Percentiles rank a stretch among this genome's conserved stretches.
These are phyloP conservation scores for Danaus plexippus DNA, from an alignment of 1,140 invertebrate genomes.

Conservation along the genomic window DNA sequence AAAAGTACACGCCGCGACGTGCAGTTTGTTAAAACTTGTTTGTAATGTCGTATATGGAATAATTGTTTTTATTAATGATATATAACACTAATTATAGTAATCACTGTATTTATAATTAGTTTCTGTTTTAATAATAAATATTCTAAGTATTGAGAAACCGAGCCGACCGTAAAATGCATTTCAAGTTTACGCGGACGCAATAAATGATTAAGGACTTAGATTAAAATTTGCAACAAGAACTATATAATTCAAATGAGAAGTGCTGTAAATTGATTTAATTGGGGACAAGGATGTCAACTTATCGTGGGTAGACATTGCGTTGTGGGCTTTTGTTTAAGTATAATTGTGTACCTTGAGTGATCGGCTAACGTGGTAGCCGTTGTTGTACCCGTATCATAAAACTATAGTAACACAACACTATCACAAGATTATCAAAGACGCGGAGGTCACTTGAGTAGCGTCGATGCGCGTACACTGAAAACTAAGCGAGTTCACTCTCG, in stretches of 20 bases:
- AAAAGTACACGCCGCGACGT: too few species aligned
- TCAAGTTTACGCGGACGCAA: too few species aligned
- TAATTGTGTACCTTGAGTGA: constrained; percentile 22
- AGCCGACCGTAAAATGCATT: too few species aligned
- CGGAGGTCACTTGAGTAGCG: constrained; percentile 55
- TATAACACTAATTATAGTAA: too few species aligned
- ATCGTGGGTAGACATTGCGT: constrained; percentile 13
- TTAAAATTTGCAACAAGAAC: constrained; percentile 15
- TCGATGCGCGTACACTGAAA: constrained; percentile 58
- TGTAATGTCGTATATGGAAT: too few species aligned
- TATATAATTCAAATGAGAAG: constrained; percentile 48
- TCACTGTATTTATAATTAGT: too few species aligned
- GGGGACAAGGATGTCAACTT: constrained; percentile 58
- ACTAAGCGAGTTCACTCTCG: constrained; percentile 49
- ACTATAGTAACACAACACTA: constrained; percentile 51
- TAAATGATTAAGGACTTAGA: background rate
- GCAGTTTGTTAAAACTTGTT: too few species aligned
- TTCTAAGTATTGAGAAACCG: too few species aligned
- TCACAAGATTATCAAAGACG: constrained; percentile 45
- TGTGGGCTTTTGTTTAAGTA: constrained; percentile 10
- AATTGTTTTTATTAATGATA: too few species aligned
- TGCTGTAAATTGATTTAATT: constrained; percentile 56
- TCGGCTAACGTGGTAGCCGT: constrained; percentile 20
- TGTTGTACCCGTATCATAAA: constrained; percentile 18
- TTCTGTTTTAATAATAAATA: too few species aligned